These are phyloP conservation scores for Linepithema humile DNA, from an alignment of 1,140 invertebrate species.

Conservation along the genomic window DNA sequence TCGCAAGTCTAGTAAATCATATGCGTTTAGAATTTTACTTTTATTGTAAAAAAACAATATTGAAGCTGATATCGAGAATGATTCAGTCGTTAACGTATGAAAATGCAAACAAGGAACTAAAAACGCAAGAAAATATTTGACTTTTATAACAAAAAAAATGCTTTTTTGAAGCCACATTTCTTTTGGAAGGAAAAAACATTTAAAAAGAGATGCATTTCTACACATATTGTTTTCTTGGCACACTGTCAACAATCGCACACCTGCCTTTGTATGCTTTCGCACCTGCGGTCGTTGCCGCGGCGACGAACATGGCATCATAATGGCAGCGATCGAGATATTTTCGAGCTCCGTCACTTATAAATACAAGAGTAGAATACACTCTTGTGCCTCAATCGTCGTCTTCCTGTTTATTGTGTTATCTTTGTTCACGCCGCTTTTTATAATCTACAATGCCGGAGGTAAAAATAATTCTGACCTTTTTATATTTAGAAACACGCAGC, in stretches of 20 bases:
- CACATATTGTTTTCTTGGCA: too few relatives aligned
- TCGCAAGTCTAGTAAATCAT: not conserved
- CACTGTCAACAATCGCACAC: not conserved
- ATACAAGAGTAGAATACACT: constrained; percentile 77
- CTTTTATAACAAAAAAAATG: not conserved
- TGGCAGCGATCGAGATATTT: constrained; percentile 79
- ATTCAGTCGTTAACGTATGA: not conserved
- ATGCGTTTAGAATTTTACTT: not conserved
- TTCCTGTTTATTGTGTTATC: constrained; percentile 68
- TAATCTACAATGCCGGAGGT: constrained; percentile 80
- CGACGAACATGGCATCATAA: constrained; percentile 40
- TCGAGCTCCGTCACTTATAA: constrained; percentile 79
- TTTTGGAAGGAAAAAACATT: not conserved
- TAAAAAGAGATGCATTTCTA: too few relatives aligned
- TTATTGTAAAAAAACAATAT: too few relatives aligned
- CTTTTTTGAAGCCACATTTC: not conserved
- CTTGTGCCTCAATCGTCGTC: constrained; percentile 75
- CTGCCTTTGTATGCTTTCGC: not conserved
- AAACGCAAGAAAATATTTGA: not conserved
- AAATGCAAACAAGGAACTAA: not conserved
- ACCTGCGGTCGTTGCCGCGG: constrained; percentile 40
- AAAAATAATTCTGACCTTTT: constrained; percentile 4
- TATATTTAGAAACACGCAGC: not conserved
- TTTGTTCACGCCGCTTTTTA: constrained; percentile 75
- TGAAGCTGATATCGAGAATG: too few relatives aligned